Base-by-base conservation (phyloP, 1,140 invertebrate species). In the Drosophila navojoa region DNA sequence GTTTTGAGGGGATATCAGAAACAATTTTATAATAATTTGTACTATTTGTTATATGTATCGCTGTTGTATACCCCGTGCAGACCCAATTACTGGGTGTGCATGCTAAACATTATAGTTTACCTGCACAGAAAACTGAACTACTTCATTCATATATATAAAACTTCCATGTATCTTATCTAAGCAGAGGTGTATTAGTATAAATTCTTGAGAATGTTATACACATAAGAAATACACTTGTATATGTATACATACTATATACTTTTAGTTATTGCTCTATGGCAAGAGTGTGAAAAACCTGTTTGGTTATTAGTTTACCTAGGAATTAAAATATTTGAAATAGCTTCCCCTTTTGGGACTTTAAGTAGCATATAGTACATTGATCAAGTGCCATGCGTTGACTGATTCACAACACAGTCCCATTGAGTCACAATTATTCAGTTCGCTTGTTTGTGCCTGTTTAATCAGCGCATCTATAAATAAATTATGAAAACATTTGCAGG, bases 401-500 rank as follows among this genome's bases (percentile, higher is more conserved):
- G 42, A 62, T 29, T 71, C 64, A 45, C 50, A 53, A 75, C 71
- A 62, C 71, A 69, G 19, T 69, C 15, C 10, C 19, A 77, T 79
- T 84, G 76, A 84, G 45, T 80, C 78, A 71, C 52, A 63, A 38
- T 16, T 52, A 53, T 45, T 22, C 10, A 32, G 52, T 50, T 32
- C 32, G 32, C 32, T 32, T 9, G 32, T 9, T 67, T 47, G 50
- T 57, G 69, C 3, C 19, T 87, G 67, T 87, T 81, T 86, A 82
- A 86, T 86, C 81, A 87, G 82, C 82, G 59, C 45, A 73, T 76
- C 72, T 86, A 86, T 62, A 68, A 87, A 86, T 87, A 87, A 73
- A 75, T 52, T 73, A 79, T 86, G 87, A 67, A 78, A 76, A 76
- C 75, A 84, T 80, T 75, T 57, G 60, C 64, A 54, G 45, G 29